phyloP scores from a whole-genome alignment of 2,113 vertebrate genomes.

The Ahaetulla prasina region DNA sequence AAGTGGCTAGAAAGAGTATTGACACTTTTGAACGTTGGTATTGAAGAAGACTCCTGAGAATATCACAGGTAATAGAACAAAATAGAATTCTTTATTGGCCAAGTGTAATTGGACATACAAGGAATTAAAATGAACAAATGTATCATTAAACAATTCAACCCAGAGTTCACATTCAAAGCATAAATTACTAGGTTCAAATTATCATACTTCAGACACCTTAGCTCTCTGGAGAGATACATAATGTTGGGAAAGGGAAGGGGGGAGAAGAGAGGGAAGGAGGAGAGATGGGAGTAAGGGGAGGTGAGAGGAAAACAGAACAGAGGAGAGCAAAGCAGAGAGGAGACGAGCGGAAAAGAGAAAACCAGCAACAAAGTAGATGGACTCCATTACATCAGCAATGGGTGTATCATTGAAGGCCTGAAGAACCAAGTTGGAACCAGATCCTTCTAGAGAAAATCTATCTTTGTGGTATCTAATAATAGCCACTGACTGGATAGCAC shows the following conservation, averaged over 20 bases:
- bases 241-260: background rate
- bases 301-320: too few relatives aligned
- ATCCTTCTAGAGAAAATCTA: background rate
- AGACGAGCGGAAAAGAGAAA: background rate
- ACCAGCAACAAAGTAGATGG: background rate
- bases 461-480: background rate
- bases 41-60: background rate
- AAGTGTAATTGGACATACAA: too few relatives aligned
- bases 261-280: background rate
- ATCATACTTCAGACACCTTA: background rate
- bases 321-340: fast-evolving
- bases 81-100: too few relatives aligned
- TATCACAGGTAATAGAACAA: background rate
- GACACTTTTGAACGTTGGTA: background rate
- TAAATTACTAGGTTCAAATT: background rate
- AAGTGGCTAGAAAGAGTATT: background rate
- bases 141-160: background rate
- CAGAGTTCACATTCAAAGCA: background rate
- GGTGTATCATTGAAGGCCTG: background rate
- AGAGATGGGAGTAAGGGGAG: too few relatives aligned
- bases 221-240: background rate
- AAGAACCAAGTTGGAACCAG: background rate
- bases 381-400: background rate
- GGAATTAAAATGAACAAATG: background rate
- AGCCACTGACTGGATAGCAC: background rate